Base-by-base conservation (phyloP, 2,113 vertebrate genomes). In the Oenanthe melanoleuca region DNA sequence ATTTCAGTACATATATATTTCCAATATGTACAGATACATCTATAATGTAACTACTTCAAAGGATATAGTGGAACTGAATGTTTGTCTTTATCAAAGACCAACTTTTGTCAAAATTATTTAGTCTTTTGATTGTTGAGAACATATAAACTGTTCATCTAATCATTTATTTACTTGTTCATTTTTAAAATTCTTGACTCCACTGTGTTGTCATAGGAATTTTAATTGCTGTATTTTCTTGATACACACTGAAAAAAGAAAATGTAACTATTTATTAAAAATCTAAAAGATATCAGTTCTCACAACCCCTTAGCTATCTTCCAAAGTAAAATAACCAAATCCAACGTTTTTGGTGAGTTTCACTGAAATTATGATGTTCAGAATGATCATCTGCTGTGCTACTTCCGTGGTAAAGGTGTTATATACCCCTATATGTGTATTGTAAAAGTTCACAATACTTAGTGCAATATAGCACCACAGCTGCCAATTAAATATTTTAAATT, bases 401-500 rank as follows among this genome's bases (percentile, higher is more conserved):
- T 84, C 60, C 25, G 26, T 12, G 5, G 12, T 19, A 37, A 86
- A 85, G 9, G 2, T 8, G 5, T 47, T 65, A 55, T 25, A 28
- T 13, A 38, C 12, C 8, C 38, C 5, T 71, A 5, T 71, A 5
- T 12, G 12, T 26, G 3, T 57, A 15, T 34, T 56, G 6, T 5
- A 50, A 80, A 89, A 92, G 5, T 79, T 86, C 49, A 44, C 5
- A 37, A 66, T 85, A 14, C 5, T 86, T 86, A 5, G 1, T 44
- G 87, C 28, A 73, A 31, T 75, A 5, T 73, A 75, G 7, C 5
- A 67, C 14, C 6, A 63, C 47, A 81, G 31, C 22, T 92, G 31
- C 14, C 72, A 78, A 71, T 83, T 91, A 74, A 81, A 64, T 88
- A 91, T 80, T 90, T 95, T 77, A 61, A 44, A 88, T 81, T 73